Base-by-base conservation (phyloP, 2,113 vertebrate genomes). In the Perca fluviatilis region DNA sequence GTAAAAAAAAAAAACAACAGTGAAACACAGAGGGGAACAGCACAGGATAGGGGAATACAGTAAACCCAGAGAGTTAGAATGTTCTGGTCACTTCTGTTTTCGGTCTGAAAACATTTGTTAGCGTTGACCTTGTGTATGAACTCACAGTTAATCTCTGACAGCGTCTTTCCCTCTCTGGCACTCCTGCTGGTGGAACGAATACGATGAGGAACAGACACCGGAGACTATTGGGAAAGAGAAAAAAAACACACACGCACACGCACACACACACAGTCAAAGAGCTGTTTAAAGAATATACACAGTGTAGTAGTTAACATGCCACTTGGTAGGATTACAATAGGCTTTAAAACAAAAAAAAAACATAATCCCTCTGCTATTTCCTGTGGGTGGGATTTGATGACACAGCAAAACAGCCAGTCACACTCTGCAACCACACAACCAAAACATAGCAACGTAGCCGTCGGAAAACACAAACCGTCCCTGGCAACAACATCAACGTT, bases 111-210 rank as follows among this genome's bases (percentile, higher is more conserved):
- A 5, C 36, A 56, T 76, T 14, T 46, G 58, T 61, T 33, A 5
- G 3, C 13, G 43, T 68, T 4, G 27, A 40, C 15, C 5, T 21
- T 62, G 67, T 51, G 71, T 4, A 0, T 7, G 15, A 23, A 93
- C 98, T 99, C 93, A 99, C 98, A 99, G 94, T 99, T 99, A 68
- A 99, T 99, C 95, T 99, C 98, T 0, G 98, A 99, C 79, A 98
- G 96, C 3, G 98, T 99, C 91, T 98, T 99, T 81, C 98, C 98
- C 94, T 99, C 98, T 87, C 98, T 96, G 36, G 97, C 95, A 77
- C 98, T 99, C 91, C 98, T 95, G 91, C 97, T 99, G 61, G 97
- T 98, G 18, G 98, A 99, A 33, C 96, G 98, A 90, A 99, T 99
- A 89, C 98, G 97, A 85, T 98, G 97, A 83, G 98, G 98, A 80